These are phyloP conservation scores for Ptychoptera albimana DNA, from an alignment of 2,888 invertebrate genomes.

Conservation along the genomic window DNA sequence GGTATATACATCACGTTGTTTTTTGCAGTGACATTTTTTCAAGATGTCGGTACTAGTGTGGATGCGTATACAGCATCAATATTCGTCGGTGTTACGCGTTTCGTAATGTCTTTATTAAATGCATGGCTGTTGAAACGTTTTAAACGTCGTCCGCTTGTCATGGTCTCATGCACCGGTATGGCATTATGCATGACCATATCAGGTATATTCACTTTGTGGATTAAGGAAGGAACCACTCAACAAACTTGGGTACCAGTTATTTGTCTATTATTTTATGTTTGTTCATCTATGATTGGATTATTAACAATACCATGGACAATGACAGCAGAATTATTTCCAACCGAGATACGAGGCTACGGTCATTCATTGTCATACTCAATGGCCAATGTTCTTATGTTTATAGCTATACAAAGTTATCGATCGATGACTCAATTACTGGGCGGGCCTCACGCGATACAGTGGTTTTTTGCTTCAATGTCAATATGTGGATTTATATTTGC, in stretches of 20 bases:
- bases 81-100: constrained; percentile 37
- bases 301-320: constrained; percentile 48
- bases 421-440: constrained; percentile 21
- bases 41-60: constrained; percentile 35
- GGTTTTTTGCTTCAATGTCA: constrained; percentile 37
- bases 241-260: constrained; percentile 34
- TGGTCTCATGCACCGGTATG: constrained; percentile 38
- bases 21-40: constrained; percentile 41
- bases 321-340: constrained; percentile 44
- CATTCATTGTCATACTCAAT: constrained; percentile 40
- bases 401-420: constrained; percentile 36
- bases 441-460: constrained; percentile 36
- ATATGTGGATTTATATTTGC: constrained; percentile 20
- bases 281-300: constrained; percentile 41
- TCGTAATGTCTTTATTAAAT: constrained; percentile 39
- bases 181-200: constrained; percentile 38
- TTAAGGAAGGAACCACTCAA: constrained; percentile 24
- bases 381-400: constrained; percentile 41
- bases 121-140: constrained; percentile 37
- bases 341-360: constrained; percentile 41
- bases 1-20: constrained; percentile 45
- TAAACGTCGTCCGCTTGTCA: constrained; percentile 35
- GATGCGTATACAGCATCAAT: constrained; percentile 39
- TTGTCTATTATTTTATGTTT: constrained; percentile 37
- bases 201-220: constrained; percentile 35